Evolutionary conservation across 2,888 invertebrate species (phyloP), one percentile per base, ranked within the genome.

Genomic region (Tenthredo amoena): DNA sequence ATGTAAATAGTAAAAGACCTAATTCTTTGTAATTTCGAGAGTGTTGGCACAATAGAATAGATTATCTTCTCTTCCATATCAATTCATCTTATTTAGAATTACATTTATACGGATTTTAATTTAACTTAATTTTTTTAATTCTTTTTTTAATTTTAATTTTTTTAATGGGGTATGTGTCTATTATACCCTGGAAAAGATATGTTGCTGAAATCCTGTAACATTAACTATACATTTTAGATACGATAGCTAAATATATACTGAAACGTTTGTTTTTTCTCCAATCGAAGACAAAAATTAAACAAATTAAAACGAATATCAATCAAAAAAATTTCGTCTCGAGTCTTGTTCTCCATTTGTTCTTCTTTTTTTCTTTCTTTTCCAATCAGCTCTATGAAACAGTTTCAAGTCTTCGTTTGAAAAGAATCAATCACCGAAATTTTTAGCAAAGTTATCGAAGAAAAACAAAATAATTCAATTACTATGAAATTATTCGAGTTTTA

Each of bases 41-140:
- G 89, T 89, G 90, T 92, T 92, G 92, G 92, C 92, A 92, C 92
- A 91, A 91, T 90, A 91, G 90, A 91, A 91, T 91, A 90, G 89
- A 91, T 89, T 85, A 82, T 82, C 58, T 84, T 87, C 87, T 84
- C 86, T 86, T 86, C 87, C 86, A 87, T 87, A 86, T 86, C 84
- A 74, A 86, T 62, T 26, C n/a, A 40, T 76, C 43, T 21, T 31
- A 76, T 43, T 43, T 37, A 81, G 37, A 81, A 81, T 81, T 37
- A 40, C 21, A 62, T 62, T 62, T n/a, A 47, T 47, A 76, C 62
- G 26, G 62, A 68, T 68, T 68, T 31, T 68, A 18, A 34, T 31
- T 68, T 31, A 15, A 58, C n/a, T 4, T 68, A 10, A 18, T 68
- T 31, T 10, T 68, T 26, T 62, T 62, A 1, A 26, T 37, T 71